Percentiles rank a stretch among this genome's conserved stretches.
Evolutionary conservation across 2,797 vertebrate genomes (phyloP).

Genomic region (Sebastes ruberrimus): DNA sequence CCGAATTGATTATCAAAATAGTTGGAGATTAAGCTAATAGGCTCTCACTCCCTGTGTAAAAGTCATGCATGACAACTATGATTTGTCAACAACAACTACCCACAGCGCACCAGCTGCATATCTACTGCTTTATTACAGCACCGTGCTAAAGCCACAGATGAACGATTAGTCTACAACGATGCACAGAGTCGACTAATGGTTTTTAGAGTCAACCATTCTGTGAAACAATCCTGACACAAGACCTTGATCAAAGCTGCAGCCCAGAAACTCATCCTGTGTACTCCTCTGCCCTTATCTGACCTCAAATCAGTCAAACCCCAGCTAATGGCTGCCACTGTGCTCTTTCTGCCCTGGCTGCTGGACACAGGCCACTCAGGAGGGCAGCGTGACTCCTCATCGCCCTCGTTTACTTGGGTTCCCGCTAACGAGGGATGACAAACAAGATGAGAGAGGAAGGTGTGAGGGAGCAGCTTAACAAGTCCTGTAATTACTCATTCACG

Average conservation of each 20-base stretch:
- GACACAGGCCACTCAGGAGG: slow-evolving; percentile 54
- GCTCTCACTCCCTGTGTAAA: too few species aligned
- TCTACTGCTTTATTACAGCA: not conserved
- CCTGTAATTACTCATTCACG: slow-evolving; percentile 74
- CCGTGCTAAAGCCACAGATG: not conserved
- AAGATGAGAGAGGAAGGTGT: slow-evolving; percentile 62
- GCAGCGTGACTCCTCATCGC: slow-evolving; percentile 40
- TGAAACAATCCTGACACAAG: not conserved
- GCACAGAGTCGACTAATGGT: not conserved
- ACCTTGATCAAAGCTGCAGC: not conserved
- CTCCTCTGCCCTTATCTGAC: slow-evolving; percentile 22
- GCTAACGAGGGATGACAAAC: slow-evolving; percentile 70
- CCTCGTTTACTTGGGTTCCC: slow-evolving; percentile 52
- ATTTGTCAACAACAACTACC: not conserved
- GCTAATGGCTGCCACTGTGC: slow-evolving; percentile 34
- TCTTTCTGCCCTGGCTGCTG: slow-evolving; percentile 38
- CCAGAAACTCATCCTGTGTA: slow-evolving; percentile 2
- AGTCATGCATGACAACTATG: not conserved
- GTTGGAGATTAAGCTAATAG: too few species aligned
- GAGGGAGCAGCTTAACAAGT: slow-evolving; percentile 63
- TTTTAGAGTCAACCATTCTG: not conserved
- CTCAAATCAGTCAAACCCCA: slow-evolving; percentile 36
- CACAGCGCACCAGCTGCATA: not conserved
- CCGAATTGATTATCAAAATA: too few species aligned
- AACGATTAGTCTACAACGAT: not conserved